Evolutionary conservation across 2,113 vertebrate genomes (phyloP), one percentile per base, ranked within the genome.

Genomic region (Astur gentilis): DNA sequence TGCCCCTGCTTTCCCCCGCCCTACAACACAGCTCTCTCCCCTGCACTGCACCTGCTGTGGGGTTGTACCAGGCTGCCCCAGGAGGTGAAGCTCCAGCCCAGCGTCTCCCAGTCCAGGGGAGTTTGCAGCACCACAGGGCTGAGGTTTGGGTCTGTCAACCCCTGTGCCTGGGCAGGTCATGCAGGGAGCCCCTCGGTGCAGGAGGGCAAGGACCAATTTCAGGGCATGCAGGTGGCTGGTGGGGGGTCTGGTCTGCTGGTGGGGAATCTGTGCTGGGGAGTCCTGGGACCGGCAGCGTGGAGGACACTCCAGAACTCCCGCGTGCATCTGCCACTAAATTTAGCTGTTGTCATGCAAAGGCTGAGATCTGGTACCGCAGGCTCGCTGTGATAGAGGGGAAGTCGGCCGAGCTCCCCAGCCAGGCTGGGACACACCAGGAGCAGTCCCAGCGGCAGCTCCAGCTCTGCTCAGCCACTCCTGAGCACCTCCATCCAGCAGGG

Each of bases 401-500:
- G 55, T 27, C 1, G 4, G 10, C 7, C 0, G 1, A 77, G 45
- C 31, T 49, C 31, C 45, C 13, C 2, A 5, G 12, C 34, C 2
- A 3, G 38, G 44, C 70, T 65, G 44, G 44, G 38, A 55, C 45
- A 34, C 31, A 26, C 11, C 58, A 26, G 26, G 16, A 78, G 16
- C 27, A 8, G 44, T 16, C 40, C 71, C 32, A 72, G 83, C 4
- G 6, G 62, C 42, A 76, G 49, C 34, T 85, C 49, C 75, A 69
- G 34, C 76, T 58, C 57, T 0, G 0, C 82, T 77, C 45, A 14
- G 45, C 62, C 1, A 1, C 34, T 52, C 38, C 34, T 6, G 38
- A 78, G 58, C 25, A 25, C 18, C 32, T 29, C 40, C 0, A 0
- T 9, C 25, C 73, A 20, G n/a, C 0, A 1, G 38, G 44, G n/a